Percentiles rank a stretch among this genome's conserved stretches.
Conservation (phyloP, 2,113 vertebrate genomes). For the Jacana jacana region DNA sequence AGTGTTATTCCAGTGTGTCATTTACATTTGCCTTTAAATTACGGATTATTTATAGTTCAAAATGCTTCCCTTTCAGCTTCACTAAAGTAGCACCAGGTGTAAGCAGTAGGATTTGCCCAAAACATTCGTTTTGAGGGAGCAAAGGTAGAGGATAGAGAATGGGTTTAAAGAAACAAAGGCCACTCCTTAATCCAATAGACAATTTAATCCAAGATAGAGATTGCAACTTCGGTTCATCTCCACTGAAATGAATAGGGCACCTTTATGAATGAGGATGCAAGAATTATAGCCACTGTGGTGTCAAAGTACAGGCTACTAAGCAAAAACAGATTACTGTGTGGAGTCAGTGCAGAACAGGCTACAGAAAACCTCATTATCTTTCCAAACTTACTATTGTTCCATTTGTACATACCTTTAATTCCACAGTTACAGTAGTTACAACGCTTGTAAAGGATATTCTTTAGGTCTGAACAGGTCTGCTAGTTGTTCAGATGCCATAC, state of each 20-base stretch:
- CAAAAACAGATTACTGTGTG: neutral
- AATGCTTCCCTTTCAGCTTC: neutral
- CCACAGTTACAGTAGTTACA: neutral
- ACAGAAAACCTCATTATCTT: neutral
- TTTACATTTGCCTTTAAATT: neutral
- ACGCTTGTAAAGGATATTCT: neutral
- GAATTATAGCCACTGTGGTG: neutral
- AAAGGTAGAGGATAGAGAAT: neutral
- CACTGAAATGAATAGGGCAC: neutral
- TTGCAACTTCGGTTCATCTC: neutral
- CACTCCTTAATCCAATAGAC: neutral
- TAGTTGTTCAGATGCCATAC: neutral
- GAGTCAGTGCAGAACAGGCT: neutral
- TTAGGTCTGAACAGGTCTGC: neutral
- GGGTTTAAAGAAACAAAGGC: neutral
- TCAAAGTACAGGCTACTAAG: neutral
- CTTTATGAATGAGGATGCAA: neutral
- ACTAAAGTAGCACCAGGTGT: neutral
- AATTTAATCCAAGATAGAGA: neutral
- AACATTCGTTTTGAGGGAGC: neutral
- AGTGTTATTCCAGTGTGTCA: neutral
- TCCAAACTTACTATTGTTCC: neutral
- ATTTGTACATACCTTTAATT: neutral
- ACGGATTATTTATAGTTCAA: neutral
- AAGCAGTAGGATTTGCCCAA: neutral